phyloP scores from a whole-genome alignment of 1,140 invertebrate genomes.

The Coenobita brevimanus region DNA sequence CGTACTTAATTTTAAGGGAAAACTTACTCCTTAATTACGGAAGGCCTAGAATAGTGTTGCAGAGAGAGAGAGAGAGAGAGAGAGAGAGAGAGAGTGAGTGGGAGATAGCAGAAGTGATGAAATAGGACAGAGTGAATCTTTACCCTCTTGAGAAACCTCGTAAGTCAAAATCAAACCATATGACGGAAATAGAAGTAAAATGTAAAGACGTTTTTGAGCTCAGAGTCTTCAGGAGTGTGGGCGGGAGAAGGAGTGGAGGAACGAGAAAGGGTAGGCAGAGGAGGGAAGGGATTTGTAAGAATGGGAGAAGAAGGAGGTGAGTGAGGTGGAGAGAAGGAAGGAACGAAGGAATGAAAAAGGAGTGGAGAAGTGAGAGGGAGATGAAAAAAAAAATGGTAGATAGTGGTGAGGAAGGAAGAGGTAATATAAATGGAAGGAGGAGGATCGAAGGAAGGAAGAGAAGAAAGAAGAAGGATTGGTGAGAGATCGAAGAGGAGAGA shows the following conservation, averaged over 20 bases:
- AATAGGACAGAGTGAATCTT: too few relatives aligned
- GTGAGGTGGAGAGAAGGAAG: neutral
- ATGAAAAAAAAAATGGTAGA: neutral
- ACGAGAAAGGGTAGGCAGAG: too few relatives aligned
- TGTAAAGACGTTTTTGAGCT: too few relatives aligned
- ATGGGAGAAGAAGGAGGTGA: neutral
- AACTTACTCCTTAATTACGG: too few relatives aligned
- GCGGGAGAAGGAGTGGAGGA: too few relatives aligned
- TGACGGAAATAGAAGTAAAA: too few relatives aligned
- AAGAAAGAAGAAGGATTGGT: neutral
- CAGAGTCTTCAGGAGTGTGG: too few relatives aligned
- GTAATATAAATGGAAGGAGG: neutral
- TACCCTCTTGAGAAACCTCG: too few relatives aligned
- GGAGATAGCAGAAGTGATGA: too few relatives aligned
- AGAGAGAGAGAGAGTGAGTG: conserved; percentile 1
- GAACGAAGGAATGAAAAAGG: neutral
- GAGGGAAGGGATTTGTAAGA: neutral
- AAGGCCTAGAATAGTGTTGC: neutral
- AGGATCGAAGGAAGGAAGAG: neutral
- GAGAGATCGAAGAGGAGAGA: neutral
- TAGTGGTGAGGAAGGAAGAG: neutral
- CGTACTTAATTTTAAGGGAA: too few relatives aligned
- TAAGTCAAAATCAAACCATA: too few relatives aligned
- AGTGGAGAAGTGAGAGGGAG: neutral
- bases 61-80: conserved; percentile 1